These are phyloP conservation scores for Barypeithes pellucidus DNA, from an alignment of 2,888 invertebrate genomes.

Conservation along the genomic window DNA sequence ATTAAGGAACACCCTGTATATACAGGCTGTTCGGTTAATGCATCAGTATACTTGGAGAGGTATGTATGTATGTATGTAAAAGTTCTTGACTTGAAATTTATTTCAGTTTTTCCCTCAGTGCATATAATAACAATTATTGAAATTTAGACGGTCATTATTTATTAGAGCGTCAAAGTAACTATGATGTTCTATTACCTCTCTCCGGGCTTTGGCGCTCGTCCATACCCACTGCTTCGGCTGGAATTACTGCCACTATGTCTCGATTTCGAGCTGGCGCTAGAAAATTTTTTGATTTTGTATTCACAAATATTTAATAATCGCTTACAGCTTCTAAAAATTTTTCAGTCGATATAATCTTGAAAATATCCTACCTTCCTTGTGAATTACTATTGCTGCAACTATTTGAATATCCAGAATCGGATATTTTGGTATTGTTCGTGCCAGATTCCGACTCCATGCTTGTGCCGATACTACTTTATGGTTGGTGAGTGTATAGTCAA, in stretches of 20 bases:
- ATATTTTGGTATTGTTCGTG: slow-evolving; percentile 78
- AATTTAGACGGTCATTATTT: no score
- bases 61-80: no score
- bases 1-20: no score
- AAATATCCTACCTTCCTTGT: slow-evolving; percentile 78
- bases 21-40: no score
- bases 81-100: no score
- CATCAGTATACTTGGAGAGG: no score
- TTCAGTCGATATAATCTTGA: neutral
- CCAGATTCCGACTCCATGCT: slow-evolving; percentile 73
- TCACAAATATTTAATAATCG: no score
- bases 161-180: no score
- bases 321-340: neutral
- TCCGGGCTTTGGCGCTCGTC: slow-evolving; percentile 76
- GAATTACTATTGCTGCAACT: slow-evolving; percentile 89
- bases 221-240: slow-evolving; percentile 87
- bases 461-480: neutral
- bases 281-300: slow-evolving; percentile 36
- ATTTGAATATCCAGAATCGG: slow-evolving; percentile 88
- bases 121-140: no score
- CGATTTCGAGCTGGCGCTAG: slow-evolving; percentile 84
- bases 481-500: neutral
- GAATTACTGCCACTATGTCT: slow-evolving; percentile 85
- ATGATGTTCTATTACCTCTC: slow-evolving; percentile 61
- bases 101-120: no score